Evolutionary conservation across 2,113 vertebrate species (phyloP).

Genomic region (Eurystomus gularis): DNA sequence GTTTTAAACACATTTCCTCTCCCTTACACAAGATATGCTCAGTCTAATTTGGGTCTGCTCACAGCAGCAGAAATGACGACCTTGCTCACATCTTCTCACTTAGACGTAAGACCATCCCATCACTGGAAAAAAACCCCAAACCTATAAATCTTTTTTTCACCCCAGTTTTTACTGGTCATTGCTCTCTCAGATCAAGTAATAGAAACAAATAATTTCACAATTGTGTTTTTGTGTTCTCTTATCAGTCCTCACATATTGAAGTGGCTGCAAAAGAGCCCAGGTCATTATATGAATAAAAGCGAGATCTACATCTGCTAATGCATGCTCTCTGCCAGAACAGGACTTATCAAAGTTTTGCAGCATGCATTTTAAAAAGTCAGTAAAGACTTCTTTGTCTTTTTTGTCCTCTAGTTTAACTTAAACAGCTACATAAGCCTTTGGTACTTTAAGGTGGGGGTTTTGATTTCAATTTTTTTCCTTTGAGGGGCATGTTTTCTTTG

Average conservation of each 20-base stretch:
- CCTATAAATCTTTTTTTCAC: neutral
- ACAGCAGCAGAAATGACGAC: neutral
- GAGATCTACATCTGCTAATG: neutral
- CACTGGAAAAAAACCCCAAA: neutral
- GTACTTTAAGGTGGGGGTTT: neutral
- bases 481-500: neutral
- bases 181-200: neutral
- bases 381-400: neutral
- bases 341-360: neutral
- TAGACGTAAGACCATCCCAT: neutral
- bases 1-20: neutral
- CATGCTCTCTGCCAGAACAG: neutral
- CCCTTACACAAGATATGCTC: neutral
- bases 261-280: neutral
- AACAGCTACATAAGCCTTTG: neutral
- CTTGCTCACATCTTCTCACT: neutral
- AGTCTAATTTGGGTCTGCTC: neutral
- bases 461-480: neutral
- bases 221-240: neutral
- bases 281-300: neutral
- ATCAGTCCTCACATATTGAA: slow-evolving; percentile 13
- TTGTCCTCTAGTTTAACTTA: neutral
- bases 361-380: neutral
- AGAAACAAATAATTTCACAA: slow-evolving; percentile 10
- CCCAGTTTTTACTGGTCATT: neutral